phyloP scores from a whole-genome alignment of 2,888 invertebrate genomes.

The Synergus itoensis region DNA sequence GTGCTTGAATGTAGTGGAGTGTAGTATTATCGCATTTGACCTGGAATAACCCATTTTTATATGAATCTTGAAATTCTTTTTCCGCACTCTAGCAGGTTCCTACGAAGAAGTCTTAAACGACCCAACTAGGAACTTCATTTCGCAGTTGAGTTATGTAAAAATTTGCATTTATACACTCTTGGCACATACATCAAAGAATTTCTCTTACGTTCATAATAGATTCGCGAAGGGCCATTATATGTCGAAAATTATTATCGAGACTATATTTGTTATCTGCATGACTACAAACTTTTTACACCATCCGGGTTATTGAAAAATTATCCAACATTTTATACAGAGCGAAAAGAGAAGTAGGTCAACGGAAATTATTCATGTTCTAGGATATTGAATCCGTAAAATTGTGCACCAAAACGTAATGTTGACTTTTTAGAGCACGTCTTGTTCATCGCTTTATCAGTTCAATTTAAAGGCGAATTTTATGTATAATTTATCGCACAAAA shows the following conservation, averaged over 20 bases:
- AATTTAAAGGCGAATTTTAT: background rate
- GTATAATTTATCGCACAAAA: background rate
- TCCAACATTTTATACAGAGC: slow-evolving; percentile 20
- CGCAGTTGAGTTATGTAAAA: slow-evolving; percentile 19
- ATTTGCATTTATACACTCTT: slow-evolving; percentile 32
- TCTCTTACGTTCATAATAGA: slow-evolving; percentile 13
- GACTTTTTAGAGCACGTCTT: slow-evolving; percentile 26
- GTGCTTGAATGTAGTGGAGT: slow-evolving; percentile 7
- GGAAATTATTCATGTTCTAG: slow-evolving; percentile 38
- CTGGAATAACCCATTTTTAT: slow-evolving; percentile 31
- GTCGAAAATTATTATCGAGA: background rate
- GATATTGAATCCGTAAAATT: slow-evolving; percentile 35
- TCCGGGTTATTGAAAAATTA: slow-evolving; percentile 25
- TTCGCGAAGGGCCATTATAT: slow-evolving; percentile 11
- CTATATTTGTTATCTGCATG: slow-evolving; percentile 8
- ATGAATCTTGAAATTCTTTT: slow-evolving; percentile 9
- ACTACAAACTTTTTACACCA: background rate
- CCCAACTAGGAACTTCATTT: slow-evolving; percentile 24
- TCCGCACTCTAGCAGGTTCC: background rate
- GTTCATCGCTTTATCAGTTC: slow-evolving; percentile 13
- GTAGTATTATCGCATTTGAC: slow-evolving; percentile 29
- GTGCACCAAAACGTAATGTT: slow-evolving; percentile 30
- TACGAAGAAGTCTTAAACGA: slow-evolving; percentile 30
- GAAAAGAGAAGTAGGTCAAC: slow-evolving; percentile 8
- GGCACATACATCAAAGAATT: slow-evolving; percentile 27